A percentile compares a stretch with the other conserved stretches of the same genome.
These are phyloP conservation scores for Pteromalus puparum DNA, from an alignment of 1,140 invertebrate species.

Conservation along the genomic window DNA sequence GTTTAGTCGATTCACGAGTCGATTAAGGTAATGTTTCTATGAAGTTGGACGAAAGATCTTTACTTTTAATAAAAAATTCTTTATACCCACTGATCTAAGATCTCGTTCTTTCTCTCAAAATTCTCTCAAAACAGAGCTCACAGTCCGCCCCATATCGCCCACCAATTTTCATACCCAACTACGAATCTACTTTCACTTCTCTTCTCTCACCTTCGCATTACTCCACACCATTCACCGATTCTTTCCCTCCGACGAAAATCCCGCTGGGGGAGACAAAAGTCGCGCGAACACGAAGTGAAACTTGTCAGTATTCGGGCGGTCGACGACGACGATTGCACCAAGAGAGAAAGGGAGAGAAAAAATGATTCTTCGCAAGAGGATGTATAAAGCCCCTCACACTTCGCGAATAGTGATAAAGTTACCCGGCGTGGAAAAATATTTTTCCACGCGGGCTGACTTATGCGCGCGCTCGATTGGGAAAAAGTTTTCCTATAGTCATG, in stretches of 20 bases:
- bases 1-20: neutral
- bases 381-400: neutral
- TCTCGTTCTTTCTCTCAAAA: too few species aligned
- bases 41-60: too few species aligned
- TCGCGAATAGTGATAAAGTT: neutral
- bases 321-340: neutral
- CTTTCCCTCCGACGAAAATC: neutral
- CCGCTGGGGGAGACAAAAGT: neutral
- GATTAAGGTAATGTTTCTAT: too few species aligned
- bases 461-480: neutral
- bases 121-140: too few species aligned
- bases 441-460: neutral
- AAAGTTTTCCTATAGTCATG: neutral
- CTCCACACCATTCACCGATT: neutral
- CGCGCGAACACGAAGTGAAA: neutral
- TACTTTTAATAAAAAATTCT: too few species aligned
- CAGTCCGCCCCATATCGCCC: too few species aligned
- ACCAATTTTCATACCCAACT: too few species aligned
- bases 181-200: neutral
- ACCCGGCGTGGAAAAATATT: neutral
- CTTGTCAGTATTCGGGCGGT: neutral
- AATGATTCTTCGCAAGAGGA: neutral
- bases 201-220: neutral
- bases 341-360: neutral
- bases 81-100: too few species aligned